Percentiles rank a stretch among this genome's conserved stretches.
Evolutionary conservation across 1,140 invertebrate species (phyloP).

Genomic region (Macrobrachium rosenbergii): DNA sequence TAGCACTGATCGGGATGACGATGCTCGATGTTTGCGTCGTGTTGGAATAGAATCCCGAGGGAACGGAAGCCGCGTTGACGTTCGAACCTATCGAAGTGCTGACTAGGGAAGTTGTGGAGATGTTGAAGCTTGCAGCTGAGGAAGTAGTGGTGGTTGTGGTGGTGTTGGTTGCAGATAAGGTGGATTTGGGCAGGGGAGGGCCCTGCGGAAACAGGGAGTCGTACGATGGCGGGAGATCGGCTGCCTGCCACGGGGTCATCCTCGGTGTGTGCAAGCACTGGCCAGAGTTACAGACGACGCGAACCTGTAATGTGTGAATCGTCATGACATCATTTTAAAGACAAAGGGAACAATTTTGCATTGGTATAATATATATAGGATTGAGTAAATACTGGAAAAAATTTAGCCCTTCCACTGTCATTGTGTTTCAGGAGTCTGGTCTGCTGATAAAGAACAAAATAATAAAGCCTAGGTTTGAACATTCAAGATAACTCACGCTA

Average conservation of each 20-base stretch:
- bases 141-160: constrained; percentile 8
- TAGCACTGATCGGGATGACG: constrained; percentile 40
- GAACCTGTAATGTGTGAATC: constrained; percentile 44
- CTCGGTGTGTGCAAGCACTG: constrained; percentile 29
- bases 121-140: constrained; percentile 31
- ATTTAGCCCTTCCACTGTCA: no score
- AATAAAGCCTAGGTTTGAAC: no score
- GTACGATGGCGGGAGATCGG: constrained; percentile 58
- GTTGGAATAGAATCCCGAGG: neutral
- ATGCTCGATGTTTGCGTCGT: constrained; percentile 30
- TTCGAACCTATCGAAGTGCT: constrained; percentile 9
- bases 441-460: no score
- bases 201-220: constrained; percentile 61
- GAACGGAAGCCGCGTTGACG: neutral
- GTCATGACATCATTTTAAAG: neutral
- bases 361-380: no score
- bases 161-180: constrained; percentile 11
- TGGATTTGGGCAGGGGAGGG: constrained; percentile 36
- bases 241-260: neutral
- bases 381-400: no score
- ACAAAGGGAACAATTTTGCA: no score
- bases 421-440: no score
- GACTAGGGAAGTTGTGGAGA: constrained; percentile 38
- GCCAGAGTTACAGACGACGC: constrained; percentile 62
- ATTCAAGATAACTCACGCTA: no score